These are phyloP conservation scores for Lochmaea crataegi DNA, from an alignment of 2,888 invertebrate species.

Conservation along the genomic window DNA sequence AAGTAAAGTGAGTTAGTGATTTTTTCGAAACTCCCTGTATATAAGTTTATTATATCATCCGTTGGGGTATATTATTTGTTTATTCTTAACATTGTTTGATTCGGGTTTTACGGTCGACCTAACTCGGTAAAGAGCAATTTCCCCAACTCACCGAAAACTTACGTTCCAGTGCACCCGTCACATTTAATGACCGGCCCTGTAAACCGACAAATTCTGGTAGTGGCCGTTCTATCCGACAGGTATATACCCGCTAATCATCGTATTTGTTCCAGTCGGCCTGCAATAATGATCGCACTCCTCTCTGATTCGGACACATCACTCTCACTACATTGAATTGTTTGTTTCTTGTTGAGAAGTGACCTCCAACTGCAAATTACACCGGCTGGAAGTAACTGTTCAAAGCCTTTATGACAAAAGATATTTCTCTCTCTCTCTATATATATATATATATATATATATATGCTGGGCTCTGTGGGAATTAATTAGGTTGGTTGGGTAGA, in stretches of 20 bases:
- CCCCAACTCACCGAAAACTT: not conserved
- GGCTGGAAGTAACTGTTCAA: conserved; percentile 41
- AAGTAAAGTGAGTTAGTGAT: too few species aligned
- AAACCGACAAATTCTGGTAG: not conserved
- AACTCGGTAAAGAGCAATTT: not conserved
- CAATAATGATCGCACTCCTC: conserved; percentile 51
- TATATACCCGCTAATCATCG: conserved; percentile 43
- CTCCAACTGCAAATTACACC: conserved; percentile 37
- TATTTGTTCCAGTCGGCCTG: conserved; percentile 51
- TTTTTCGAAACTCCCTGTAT: too few species aligned
- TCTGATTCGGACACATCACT: conserved; percentile 51
- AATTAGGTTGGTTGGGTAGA: conserved; percentile 43
- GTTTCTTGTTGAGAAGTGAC: conserved; percentile 40
- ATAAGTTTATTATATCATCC: too few species aligned
- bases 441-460: too few species aligned
- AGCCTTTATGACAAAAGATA: conserved; percentile 46
- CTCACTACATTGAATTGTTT: conserved; percentile 40
- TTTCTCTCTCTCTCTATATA: conserved; percentile 5
- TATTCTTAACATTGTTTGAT: not conserved
- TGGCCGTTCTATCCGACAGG: conserved; percentile 29
- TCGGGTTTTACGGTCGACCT: not conserved
- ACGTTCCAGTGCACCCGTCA: conserved; percentile 1
- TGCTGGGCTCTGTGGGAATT: conserved; percentile 43
- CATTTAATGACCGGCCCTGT: conserved; percentile 1
- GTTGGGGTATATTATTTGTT: too few species aligned